Percentiles rank a stretch among this genome's conserved stretches.
Evolutionary conservation across 2,113 vertebrate genomes (phyloP).

Genomic region (Physeter macrocephalus): DNA sequence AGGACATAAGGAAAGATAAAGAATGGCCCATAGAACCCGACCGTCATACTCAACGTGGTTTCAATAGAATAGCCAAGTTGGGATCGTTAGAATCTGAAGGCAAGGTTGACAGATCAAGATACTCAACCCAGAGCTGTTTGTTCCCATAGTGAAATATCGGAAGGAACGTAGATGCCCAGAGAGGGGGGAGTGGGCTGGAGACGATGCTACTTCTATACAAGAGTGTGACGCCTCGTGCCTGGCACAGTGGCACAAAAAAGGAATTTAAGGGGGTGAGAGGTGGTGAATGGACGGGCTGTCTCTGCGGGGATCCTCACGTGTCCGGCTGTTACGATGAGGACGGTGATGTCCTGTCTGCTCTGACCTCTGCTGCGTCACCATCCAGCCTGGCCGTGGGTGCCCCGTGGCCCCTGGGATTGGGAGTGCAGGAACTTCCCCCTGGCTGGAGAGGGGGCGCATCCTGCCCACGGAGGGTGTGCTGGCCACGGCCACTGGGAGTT

Average conservation of each 20-base stretch:
- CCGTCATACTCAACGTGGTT: neutral
- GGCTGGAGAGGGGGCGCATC: neutral
- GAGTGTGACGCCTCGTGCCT: fast-evolving
- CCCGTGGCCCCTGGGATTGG: neutral
- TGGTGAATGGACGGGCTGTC: neutral
- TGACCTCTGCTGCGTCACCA: fast-evolving
- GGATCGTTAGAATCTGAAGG: slow-evolving; percentile 42
- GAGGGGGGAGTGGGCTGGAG: neutral
- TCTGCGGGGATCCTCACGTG: fast-evolving
- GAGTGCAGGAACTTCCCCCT: too few relatives aligned
- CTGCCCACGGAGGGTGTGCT: neutral
- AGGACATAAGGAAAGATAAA: neutral
- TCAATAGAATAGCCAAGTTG: slow-evolving; percentile 4
- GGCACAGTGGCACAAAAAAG: fast-evolving
- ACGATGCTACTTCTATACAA: fast-evolving
- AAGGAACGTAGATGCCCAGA: neutral
- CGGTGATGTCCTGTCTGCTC: fast-evolving
- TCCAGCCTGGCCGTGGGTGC: neutral
- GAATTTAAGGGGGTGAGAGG: neutral
- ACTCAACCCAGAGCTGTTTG: neutral
- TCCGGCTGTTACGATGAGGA: fast-evolving
- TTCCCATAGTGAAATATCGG: neutral
- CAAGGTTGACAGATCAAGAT: neutral
- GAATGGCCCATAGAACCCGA: neutral
- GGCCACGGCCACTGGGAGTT: neutral